Evolutionary conservation across 2,797 vertebrate genomes (phyloP).

Genomic region (Yasuhikotakia modesta): DNA sequence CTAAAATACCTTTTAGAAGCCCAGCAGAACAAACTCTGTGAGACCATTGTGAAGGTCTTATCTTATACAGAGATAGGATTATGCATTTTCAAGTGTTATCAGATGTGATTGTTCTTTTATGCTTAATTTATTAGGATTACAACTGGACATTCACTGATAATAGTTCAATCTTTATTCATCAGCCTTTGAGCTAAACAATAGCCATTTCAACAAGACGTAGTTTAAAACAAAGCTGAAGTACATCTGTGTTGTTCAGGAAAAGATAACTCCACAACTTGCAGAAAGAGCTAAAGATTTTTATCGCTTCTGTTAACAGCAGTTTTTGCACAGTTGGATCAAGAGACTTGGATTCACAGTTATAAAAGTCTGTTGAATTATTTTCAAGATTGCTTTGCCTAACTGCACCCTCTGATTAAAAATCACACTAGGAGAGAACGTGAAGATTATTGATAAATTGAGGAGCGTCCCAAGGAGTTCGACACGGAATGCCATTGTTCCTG

Average conservation of each 20-base stretch:
- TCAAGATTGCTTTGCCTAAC: conserved; percentile 56
- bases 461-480: conserved; percentile 67
- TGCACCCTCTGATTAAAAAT: conserved; percentile 69
- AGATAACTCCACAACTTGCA: too few relatives aligned
- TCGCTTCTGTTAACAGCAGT: conserved; percentile 51
- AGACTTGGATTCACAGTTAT: conserved; percentile 45
- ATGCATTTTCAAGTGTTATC: conserved; percentile 41
- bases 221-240: conserved; percentile 11
- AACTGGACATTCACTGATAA: conserved; percentile 3
- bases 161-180: conserved; percentile 26
- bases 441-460: conserved; percentile 79
- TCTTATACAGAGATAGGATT: conserved; percentile 16
- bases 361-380: conserved; percentile 59
- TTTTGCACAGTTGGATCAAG: conserved; percentile 55
- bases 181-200: conserved; percentile 43
- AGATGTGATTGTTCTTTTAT: conserved; percentile 30
- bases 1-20: conserved; percentile 26
- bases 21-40: conserved; percentile 32
- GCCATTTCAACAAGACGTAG: conserved; percentile 24
- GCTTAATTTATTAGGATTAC: conserved; percentile 38
- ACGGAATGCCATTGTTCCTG: conserved; percentile 80
- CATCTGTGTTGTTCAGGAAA: conserved; percentile 7
- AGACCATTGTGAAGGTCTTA: conserved; percentile 7
- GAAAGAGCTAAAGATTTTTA: conserved; percentile 54
- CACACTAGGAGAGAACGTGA: conserved; percentile 67